Percentiles rank a stretch among this genome's conserved stretches.
Conservation (phyloP, 2,113 vertebrate species). For the Arenaria interpres region DNA sequence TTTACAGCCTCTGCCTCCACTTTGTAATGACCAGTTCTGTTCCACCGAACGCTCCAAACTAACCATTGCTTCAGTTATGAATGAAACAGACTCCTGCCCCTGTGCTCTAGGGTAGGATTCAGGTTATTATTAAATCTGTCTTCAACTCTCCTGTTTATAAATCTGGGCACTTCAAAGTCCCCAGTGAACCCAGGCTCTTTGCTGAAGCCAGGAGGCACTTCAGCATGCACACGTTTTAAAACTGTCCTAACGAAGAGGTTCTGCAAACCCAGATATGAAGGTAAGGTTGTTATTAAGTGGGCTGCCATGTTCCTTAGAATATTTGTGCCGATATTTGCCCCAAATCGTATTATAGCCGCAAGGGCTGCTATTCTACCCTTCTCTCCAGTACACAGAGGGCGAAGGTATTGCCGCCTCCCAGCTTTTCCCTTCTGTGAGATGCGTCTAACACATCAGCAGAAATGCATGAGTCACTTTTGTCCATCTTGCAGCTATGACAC, state of each 20-base stretch:
- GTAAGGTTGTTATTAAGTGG: not conserved
- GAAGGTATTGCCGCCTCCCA: not conserved
- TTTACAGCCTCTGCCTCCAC: not conserved
- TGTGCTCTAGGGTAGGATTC: not conserved
- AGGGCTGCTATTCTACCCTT: not conserved
- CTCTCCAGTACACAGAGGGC: not conserved
- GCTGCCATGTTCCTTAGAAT: not conserved
- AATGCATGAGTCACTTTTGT: not conserved
- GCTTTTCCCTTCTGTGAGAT: not conserved
- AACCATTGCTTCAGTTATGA: not conserved
- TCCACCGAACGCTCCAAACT: not conserved
- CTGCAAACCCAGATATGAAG: not conserved
- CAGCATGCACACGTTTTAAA: not conserved
- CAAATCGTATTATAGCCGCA: not conserved
- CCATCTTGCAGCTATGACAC: not conserved
- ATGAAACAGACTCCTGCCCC: not conserved
- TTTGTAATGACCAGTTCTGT: not conserved
- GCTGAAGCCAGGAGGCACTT: not conserved
- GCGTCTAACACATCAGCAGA: not conserved
- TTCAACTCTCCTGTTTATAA: constrained; percentile 1
- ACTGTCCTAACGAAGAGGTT: not conserved
- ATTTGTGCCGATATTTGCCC: not conserved
- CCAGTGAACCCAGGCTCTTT: not conserved
- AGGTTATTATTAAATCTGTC: not conserved
- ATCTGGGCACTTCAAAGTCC: not conserved